Conservation (phyloP, 2,888 invertebrate species). For the Himalopsyche japonica region DNA sequence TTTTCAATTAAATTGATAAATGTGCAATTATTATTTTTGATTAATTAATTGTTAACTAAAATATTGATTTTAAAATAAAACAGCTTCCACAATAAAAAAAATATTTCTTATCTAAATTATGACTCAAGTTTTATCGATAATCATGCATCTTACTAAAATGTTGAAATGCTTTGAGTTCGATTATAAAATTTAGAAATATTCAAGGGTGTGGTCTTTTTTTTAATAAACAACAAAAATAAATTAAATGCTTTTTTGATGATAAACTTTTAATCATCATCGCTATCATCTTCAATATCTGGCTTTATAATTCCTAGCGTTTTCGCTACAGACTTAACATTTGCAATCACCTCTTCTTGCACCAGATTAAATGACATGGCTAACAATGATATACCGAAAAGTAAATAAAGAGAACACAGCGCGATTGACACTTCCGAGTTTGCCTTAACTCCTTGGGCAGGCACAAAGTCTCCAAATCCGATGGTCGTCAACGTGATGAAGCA, state of each 20-base stretch:
- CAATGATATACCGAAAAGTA: slow-evolving; percentile 91
- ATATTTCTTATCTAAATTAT: too few species aligned
- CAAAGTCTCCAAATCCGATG: slow-evolving; percentile 91
- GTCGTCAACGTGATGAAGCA: slow-evolving; percentile 93
- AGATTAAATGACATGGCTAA: slow-evolving; percentile 96
- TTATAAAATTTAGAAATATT: too few species aligned
- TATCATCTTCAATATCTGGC: slow-evolving; percentile 66
- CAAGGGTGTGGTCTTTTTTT: too few species aligned
- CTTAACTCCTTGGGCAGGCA: slow-evolving; percentile 75
- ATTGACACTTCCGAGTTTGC: slow-evolving; percentile 58
- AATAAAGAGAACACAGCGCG: slow-evolving; percentile 87
- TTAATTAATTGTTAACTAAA: too few species aligned
- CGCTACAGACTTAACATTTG: slow-evolving; percentile 84
- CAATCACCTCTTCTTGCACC: slow-evolving; percentile 92
- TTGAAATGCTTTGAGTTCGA: too few species aligned
- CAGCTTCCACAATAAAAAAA: too few species aligned
- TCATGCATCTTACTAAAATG: too few species aligned
- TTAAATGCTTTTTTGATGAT: not conserved
- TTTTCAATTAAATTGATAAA: too few species aligned
- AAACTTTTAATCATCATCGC: slow-evolving; percentile 53
- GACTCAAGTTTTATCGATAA: too few species aligned
- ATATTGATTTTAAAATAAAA: too few species aligned
- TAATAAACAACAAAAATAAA: too few species aligned
- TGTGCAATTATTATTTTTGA: too few species aligned
- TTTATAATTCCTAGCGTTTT: slow-evolving; percentile 87